A percentile compares a stretch with the other conserved stretches of the same genome.
Conservation (phyloP, 2,797 vertebrate species). For the Centropyge bicolor region DNA sequence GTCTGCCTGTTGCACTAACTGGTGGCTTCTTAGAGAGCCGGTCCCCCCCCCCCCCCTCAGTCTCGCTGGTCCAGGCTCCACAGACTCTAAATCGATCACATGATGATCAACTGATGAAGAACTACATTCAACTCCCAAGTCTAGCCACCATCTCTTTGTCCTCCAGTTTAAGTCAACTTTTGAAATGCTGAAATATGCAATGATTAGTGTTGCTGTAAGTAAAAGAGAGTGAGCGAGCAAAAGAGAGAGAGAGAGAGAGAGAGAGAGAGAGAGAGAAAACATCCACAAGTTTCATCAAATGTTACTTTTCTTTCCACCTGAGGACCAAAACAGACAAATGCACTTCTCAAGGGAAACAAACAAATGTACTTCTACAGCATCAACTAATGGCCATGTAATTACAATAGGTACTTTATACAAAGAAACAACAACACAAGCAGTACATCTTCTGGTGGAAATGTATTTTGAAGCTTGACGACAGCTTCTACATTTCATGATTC, state of each 20-base stretch:
- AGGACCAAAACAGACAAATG: background rate
- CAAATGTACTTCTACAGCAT: background rate
- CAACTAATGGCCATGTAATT: background rate
- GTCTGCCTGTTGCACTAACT: constrained; percentile 5
- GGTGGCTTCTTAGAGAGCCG: background rate
- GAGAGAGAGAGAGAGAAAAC: no score
- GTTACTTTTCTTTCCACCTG: background rate
- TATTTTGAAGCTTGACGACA: background rate
- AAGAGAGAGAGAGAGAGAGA: no score
- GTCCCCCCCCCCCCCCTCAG: background rate
- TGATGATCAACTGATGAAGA: constrained; percentile 58
- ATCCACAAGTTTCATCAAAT: no score
- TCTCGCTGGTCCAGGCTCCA: constrained; percentile 14
- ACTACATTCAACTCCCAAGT: constrained; percentile 23
- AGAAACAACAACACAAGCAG: background rate
- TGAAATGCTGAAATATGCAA: background rate
- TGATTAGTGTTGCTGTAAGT: background rate
- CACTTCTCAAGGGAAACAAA: background rate
- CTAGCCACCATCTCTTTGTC: background rate
- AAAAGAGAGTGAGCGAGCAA: no score
- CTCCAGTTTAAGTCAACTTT: background rate
- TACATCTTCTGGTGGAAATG: background rate
- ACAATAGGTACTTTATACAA: background rate
- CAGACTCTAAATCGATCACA: constrained; percentile 42
- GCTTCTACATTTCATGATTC: background rate